Percentiles rank a stretch among this genome's conserved stretches.
phyloP scores from a whole-genome alignment of 2,888 invertebrate genomes.

The Lycophotia porphyrea region DNA sequence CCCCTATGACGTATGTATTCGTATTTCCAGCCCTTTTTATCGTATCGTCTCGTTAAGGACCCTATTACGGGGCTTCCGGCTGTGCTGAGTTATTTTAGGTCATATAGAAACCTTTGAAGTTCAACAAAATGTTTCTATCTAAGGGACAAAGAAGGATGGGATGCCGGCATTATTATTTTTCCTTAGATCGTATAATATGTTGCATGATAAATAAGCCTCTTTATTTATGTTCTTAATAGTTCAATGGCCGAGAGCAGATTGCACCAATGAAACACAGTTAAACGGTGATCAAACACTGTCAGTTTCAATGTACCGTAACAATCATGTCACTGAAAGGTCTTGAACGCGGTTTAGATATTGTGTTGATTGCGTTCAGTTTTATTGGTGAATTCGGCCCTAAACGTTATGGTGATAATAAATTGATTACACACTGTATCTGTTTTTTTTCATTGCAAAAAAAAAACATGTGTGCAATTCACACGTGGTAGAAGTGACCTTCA shows the following conservation, averaged over 20 bases:
- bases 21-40: conserved; percentile 57
- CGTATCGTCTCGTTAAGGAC: conserved; percentile 44
- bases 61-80: conserved; percentile 53
- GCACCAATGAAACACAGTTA: neutral
- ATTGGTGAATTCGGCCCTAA: neutral
- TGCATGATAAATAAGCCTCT: neutral
- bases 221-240: neutral
- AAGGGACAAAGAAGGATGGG: conserved; percentile 43
- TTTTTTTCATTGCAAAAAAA: neutral
- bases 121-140: conserved; percentile 49
- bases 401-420: neutral
- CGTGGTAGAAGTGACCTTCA: too few species aligned
- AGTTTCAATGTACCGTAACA: neutral
- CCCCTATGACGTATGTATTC: conserved; percentile 33
- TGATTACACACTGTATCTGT: neutral
- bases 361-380: neutral
- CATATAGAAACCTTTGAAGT: conserved; percentile 55
- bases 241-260: neutral
- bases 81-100: conserved; percentile 57
- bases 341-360: too few species aligned
- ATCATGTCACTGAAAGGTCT: neutral
- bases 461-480: too few species aligned
- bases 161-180: conserved; percentile 51
- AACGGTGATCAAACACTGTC: neutral
- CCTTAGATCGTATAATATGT: conserved; percentile 39